phyloP scores from a whole-genome alignment of 2,113 vertebrate genomes.

The Carollia perspicillata region DNA sequence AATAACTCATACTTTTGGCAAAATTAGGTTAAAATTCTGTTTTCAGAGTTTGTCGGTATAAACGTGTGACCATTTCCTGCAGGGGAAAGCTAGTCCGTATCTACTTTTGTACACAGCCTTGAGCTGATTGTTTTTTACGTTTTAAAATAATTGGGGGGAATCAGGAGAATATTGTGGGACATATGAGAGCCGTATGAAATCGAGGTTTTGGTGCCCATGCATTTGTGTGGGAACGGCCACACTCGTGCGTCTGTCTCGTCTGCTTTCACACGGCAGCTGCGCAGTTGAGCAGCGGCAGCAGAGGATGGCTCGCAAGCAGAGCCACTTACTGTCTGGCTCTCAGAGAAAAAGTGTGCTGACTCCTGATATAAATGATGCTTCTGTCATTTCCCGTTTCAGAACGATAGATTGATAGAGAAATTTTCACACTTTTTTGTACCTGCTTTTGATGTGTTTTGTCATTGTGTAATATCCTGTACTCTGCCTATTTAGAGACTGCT shows the following conservation, averaged over 20 bases:
- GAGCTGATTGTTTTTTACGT: neutral
- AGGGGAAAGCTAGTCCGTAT: neutral
- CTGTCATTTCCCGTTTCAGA: neutral
- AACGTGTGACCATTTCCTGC: neutral
- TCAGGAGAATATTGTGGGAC: neutral
- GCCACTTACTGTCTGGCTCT: neutral
- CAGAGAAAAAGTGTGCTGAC: neutral
- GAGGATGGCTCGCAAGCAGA: neutral
- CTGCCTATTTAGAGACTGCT: neutral
- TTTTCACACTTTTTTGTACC: neutral
- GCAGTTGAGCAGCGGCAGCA: neutral
- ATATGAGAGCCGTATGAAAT: neutral
- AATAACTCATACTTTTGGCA: neutral
- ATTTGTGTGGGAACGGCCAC: neutral
- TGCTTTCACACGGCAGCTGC: neutral
- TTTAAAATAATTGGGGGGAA: neutral
- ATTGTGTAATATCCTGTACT: neutral
- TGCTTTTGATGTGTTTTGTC: neutral
- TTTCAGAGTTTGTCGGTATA: neutral
- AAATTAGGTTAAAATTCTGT: neutral
- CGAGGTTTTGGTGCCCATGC: neutral
- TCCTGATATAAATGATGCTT: neutral
- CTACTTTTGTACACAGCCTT: neutral
- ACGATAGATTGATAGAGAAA: neutral
- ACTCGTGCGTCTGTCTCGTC: neutral